Conservation (phyloP, 2,113 vertebrate species). For the Pangasianodon hypophthalmus region DNA sequence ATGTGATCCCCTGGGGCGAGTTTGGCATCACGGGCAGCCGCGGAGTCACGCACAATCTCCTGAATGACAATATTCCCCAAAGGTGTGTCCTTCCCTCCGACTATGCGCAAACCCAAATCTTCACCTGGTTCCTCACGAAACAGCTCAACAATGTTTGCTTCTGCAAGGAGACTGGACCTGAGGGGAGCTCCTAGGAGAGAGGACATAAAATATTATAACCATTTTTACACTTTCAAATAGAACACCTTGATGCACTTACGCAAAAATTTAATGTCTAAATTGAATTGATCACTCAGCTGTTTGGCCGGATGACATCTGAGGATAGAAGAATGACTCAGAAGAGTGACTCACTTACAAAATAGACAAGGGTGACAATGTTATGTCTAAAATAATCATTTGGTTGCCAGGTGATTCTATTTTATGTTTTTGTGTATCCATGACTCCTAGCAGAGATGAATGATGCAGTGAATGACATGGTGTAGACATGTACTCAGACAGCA, state of each 20-base stretch:
- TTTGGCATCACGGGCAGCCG: slow-evolving; percentile 79
- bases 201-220: neutral
- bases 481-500: slow-evolving; percentile 32
- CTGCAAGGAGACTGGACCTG: slow-evolving; percentile 85
- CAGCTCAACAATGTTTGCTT: slow-evolving; percentile 83
- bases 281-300: neutral
- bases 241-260: neutral
- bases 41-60: slow-evolving; percentile 82
- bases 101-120: slow-evolving; percentile 85
- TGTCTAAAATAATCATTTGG: slow-evolving; percentile 16
- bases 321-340: neutral
- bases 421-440: slow-evolving; percentile 42
- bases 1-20: slow-evolving; percentile 91
- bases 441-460: slow-evolving; percentile 34
- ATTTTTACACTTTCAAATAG: neutral
- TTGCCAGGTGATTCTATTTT: slow-evolving; percentile 51
- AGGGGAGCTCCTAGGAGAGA: slow-evolving; percentile 75
- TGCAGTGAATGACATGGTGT: slow-evolving; percentile 7
- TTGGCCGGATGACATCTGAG: neutral
- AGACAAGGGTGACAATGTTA: neutral
- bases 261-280: neutral
- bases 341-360: neutral
- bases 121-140: slow-evolving; percentile 81
- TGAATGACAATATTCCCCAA: slow-evolving; percentile 90
- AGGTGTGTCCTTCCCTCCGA: slow-evolving; percentile 90